Percentiles rank a stretch among this genome's conserved stretches.
Conservation (phyloP, 2,888 invertebrate species). For the Agrilus mali region DNA sequence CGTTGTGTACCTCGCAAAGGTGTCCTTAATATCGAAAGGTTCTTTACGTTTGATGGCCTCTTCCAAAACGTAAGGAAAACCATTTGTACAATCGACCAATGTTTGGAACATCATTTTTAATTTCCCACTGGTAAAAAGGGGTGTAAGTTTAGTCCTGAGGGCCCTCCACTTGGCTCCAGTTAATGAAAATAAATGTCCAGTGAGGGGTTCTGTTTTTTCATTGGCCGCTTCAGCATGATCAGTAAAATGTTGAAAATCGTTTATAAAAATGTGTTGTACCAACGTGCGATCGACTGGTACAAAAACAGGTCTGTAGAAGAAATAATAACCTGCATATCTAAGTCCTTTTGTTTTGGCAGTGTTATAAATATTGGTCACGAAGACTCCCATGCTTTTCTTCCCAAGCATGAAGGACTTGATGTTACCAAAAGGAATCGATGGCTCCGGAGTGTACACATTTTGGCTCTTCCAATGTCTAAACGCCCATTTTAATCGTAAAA, state of each 20-base stretch:
- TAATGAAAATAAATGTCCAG: constrained; percentile 28
- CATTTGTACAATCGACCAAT: constrained; percentile 26
- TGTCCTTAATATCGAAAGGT: constrained; percentile 16
- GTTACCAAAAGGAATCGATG: constrained; percentile 9
- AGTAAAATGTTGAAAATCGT: constrained; percentile 34
- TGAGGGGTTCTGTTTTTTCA: constrained; percentile 29
- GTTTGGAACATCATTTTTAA: constrained; percentile 36
- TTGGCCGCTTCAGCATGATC: constrained; percentile 32
- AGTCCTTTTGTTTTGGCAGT: constrained; percentile 4
- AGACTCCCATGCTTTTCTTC: constrained; percentile 2
- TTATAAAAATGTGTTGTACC: constrained; percentile 31
- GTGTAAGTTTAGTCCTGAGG: constrained; percentile 36
- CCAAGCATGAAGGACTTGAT: background rate
- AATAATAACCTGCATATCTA: constrained; percentile 8
- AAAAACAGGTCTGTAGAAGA: constrained; percentile 7
- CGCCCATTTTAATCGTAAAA: constrained; percentile 3
- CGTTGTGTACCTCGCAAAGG: constrained; percentile 25
- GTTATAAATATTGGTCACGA: background rate
- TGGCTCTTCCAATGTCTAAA: constrained; percentile 11
- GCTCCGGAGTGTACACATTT: constrained; percentile 4
- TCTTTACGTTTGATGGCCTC: constrained; percentile 2
- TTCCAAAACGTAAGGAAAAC: constrained; percentile 18
- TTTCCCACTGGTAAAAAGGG: constrained; percentile 39
- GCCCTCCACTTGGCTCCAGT: constrained; percentile 37
- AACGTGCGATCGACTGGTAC: constrained; percentile 25